Percentiles rank a stretch among this genome's conserved stretches.
Evolutionary conservation across 1,140 invertebrate genomes (phyloP).

Genomic region (Pseudobourletiella spinata): DNA sequence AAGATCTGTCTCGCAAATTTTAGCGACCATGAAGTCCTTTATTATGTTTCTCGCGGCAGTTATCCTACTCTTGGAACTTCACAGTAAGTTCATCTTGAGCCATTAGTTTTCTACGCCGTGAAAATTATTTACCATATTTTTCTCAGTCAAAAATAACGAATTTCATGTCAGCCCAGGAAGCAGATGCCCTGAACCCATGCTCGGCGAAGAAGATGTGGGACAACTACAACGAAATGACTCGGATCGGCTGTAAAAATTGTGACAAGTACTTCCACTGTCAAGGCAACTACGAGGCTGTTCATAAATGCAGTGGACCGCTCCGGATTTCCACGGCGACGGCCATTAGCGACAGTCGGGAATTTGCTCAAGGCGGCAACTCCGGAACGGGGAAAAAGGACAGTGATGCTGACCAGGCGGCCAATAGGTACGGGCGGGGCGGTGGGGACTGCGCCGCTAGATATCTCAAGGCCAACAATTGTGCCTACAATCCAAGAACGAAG

Average conservation of each 20-base stretch:
- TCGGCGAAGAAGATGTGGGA: neutral
- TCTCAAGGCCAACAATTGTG: neutral
- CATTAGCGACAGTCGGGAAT: neutral
- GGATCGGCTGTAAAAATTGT: neutral
- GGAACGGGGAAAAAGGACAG: neutral
- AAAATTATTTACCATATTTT: too few species aligned
- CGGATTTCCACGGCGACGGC: neutral
- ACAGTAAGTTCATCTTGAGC: too few species aligned
- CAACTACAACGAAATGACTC: neutral
- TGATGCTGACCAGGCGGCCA: slow-evolving; percentile 3
- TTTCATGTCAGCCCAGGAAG: too few species aligned
- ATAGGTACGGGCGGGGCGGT: neutral
- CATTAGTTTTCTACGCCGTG: too few species aligned
- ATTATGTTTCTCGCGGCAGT: too few species aligned
- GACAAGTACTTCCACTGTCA: slow-evolving; percentile 8
- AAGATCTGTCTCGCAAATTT: too few species aligned
- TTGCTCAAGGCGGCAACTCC: neutral
- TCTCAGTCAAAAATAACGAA: too few species aligned
- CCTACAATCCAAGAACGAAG: neutral
- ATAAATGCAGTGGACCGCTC: neutral
- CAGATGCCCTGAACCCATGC: slow-evolving; percentile 1
- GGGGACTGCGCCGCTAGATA: slow-evolving; percentile 2
- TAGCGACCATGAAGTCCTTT: too few species aligned
- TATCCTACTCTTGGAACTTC: too few species aligned
- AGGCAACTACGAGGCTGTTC: slow-evolving; percentile 1